Conservation (phyloP, 1,140 invertebrate genomes). For the Drosophila subobscura region DNA sequence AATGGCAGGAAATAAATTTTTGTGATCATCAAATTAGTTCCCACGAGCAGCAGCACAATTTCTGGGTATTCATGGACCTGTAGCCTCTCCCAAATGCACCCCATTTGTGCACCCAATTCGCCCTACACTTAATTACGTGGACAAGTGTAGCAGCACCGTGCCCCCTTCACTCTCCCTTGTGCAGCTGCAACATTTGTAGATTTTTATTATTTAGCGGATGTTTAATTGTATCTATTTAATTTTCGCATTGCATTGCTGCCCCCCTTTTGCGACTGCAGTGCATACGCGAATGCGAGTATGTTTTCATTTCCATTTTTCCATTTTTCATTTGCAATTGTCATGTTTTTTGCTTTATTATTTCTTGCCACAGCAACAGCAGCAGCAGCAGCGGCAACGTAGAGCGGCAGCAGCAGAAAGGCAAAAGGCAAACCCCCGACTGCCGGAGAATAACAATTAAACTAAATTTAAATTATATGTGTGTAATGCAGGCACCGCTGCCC, state of each 20-base stretch:
- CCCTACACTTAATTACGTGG: slow-evolving; percentile 45
- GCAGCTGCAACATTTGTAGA: slow-evolving; percentile 63
- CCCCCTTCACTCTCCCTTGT: slow-evolving; percentile 10
- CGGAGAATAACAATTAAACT: slow-evolving; percentile 83
- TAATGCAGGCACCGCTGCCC: slow-evolving; percentile 37
- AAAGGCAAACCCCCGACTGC: slow-evolving; percentile 48
- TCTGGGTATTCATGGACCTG: no score
- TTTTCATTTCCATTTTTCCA: slow-evolving; percentile 62
- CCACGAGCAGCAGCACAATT: slow-evolving; percentile 9
- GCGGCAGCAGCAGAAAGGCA: neutral
- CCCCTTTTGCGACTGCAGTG: slow-evolving; percentile 28
- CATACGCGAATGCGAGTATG: slow-evolving; percentile 18
- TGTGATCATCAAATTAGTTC: slow-evolving; percentile 19
- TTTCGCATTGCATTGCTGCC: slow-evolving; percentile 58
- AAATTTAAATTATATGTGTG: slow-evolving; percentile 83
- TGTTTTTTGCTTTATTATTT: slow-evolving; percentile 65
- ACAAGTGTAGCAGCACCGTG: slow-evolving; percentile 25
- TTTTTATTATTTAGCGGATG: slow-evolving; percentile 82
- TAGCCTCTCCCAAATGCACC: no score
- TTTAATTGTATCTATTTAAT: slow-evolving; percentile 83
- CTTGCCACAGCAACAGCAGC: slow-evolving; percentile 45
- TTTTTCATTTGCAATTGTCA: slow-evolving; percentile 63
- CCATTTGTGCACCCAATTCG: slow-evolving; percentile 3
- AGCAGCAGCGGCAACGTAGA: slow-evolving; percentile 18
- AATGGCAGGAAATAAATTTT: neutral